Conservation (phyloP, 2,797 vertebrate genomes). For the Carcharodon carcharias region DNA sequence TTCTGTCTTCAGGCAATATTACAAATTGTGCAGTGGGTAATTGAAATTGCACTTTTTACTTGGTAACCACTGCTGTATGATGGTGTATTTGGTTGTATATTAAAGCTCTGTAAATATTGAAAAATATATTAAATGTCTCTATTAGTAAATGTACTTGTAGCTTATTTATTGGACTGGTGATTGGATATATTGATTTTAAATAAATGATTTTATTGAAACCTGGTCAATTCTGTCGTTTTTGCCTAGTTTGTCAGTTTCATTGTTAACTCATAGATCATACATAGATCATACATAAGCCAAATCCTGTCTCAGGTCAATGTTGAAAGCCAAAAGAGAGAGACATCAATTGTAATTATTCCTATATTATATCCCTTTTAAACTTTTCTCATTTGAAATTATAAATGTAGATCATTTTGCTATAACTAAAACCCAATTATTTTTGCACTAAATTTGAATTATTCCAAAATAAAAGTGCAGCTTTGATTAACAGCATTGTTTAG, state of each 20-base stretch:
- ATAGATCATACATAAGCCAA: neutral
- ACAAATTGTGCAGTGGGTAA: neutral
- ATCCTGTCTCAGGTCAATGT: neutral
- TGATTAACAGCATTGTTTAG: neutral
- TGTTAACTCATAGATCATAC: neutral
- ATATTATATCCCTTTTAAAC: neutral
- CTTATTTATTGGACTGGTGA: constrained; percentile 27
- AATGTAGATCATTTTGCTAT: neutral
- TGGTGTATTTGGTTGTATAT: neutral
- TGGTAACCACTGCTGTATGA: neutral
- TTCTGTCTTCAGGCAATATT: neutral
- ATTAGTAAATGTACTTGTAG: neutral
- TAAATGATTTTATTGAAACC: neutral
- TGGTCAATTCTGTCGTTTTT: neutral
- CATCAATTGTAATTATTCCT: neutral
- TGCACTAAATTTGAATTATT: neutral
- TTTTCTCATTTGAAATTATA: neutral
- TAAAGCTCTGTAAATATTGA: neutral
- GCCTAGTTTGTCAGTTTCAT: neutral
- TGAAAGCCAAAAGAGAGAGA: neutral
- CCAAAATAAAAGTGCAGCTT: neutral
- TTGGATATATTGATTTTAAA: neutral
- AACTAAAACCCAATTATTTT: neutral
- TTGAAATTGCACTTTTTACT: constrained; percentile 18
- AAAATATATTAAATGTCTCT: neutral